Conservation (phyloP, 2,888 invertebrate genomes). For the Halictus ligatus region DNA sequence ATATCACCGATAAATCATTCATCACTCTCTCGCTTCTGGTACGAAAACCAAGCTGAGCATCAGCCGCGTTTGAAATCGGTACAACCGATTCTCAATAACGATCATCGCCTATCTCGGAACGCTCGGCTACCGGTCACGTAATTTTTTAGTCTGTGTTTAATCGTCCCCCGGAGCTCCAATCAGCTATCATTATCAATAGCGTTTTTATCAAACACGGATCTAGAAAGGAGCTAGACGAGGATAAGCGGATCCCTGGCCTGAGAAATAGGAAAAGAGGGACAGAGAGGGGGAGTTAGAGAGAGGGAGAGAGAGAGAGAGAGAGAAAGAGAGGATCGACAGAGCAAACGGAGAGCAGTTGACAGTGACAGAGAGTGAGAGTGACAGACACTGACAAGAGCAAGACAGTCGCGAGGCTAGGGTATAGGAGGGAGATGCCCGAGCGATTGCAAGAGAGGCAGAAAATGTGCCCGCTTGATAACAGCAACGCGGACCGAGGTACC, state of each 20-base stretch:
- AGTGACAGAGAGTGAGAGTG: background rate
- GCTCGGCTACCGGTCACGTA: background rate
- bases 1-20: background rate
- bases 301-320: background rate
- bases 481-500: constrained; percentile 58
- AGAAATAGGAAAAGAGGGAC: constrained; percentile 11
- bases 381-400: background rate
- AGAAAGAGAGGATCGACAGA: too few relatives aligned
- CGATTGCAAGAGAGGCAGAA: constrained; percentile 66
- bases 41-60: background rate
- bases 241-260: constrained; percentile 12
- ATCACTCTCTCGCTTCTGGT: background rate
- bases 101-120: background rate
- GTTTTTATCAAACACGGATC: constrained; percentile 43
- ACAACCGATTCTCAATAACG: background rate
- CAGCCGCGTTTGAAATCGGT: background rate
- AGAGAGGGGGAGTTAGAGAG: background rate
- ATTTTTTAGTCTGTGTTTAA: background rate
- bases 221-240: constrained; percentile 8
- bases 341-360: background rate
- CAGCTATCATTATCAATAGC: constrained; percentile 25
- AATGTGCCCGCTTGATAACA: constrained; percentile 70
- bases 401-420: background rate
- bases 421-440: constrained; percentile 21
- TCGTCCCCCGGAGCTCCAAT: background rate